Conservation (phyloP, 2,888 invertebrate genomes). For the Asteroscopus sphinx region DNA sequence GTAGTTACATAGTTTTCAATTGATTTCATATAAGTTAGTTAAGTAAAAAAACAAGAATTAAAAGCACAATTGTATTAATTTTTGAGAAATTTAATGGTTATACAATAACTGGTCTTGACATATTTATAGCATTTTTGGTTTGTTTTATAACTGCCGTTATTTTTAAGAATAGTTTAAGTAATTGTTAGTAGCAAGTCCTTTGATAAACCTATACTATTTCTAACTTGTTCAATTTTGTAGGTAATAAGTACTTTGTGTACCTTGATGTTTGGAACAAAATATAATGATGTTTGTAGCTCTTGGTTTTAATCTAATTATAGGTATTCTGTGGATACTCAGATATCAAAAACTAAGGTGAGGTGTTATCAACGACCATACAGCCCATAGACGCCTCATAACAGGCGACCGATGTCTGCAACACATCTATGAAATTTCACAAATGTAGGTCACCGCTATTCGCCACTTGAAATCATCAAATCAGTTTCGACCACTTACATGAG, state of each 20-base stretch:
- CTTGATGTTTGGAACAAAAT: conserved; percentile 85
- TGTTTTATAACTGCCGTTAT: conserved; percentile 87
- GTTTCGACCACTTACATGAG: no score
- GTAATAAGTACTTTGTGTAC: conserved; percentile 87
- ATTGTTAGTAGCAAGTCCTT: conserved; percentile 83
- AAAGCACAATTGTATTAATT: conserved; percentile 59
- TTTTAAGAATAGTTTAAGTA: conserved; percentile 80
- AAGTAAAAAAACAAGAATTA: conserved; percentile 60
- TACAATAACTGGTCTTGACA: conserved; percentile 42
- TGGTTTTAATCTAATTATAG: conserved; percentile 77
- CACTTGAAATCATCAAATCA: no score
- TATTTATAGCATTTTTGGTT: conserved; percentile 75
- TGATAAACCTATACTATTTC: conserved; percentile 89
- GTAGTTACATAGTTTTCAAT: conserved; percentile 76
- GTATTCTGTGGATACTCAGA: conserved; percentile 81
- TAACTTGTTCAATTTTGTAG: conserved; percentile 90
- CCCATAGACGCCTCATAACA: no score
- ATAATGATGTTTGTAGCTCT: conserved; percentile 82
- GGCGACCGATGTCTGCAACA: no score
- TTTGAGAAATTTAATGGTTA: conserved; percentile 57
- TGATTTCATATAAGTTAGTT: conserved; percentile 77
- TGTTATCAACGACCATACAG: no score
- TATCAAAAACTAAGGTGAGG: no score
- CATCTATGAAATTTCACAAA: no score
- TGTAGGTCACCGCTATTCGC: no score